Base-by-base conservation (phyloP, 2,888 invertebrate species). In the Chrysolina americana region DNA sequence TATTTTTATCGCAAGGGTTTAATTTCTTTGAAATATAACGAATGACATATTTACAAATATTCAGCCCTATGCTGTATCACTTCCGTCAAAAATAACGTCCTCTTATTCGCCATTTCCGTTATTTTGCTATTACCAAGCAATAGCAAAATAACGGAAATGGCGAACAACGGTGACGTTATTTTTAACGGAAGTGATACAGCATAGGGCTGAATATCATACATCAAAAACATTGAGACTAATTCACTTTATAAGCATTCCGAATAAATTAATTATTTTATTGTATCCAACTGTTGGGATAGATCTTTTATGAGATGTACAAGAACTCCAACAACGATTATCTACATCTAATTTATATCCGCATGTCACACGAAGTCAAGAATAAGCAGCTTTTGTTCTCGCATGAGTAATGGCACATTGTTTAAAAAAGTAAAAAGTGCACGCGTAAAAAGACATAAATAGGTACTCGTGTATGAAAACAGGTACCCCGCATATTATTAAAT, bases 401-500 rank as follows among this genome's bases (percentile, higher is more conserved):
- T 75, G 72, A 75, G 66, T 65, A 75, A 75, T 75, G 75, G 70
- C 72, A 75, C 70, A 70, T 75, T 75, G 75, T 75, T 65, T 70
- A 72, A 65, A 66, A 69, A 70, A 36, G 68, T 41, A 70, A 75
- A 75, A 75, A 75, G 71, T 70, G 63, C 63, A 62, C 75, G 69
- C 69, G 66, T 63, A 70, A 68, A 69, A 71, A 70, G 44, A 63
- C 41, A 68, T 56, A 53, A 68, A 56, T 53, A 68, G 53, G n/a
- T 59, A 59, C 41, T 53, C 19, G 41, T 53, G 53, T 59, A 74
- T 53, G 59, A 28, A 74, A 68, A 70, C 71, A 41, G 68, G 68
- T 48, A 66, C 70, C 75, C 75, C 75, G 75, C 75, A 75, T 75
- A 75, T 75, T 75, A 75, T 75, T 75, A 75, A 75, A 75, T 72